Base-by-base conservation (phyloP, 2,113 vertebrate genomes). In the Eublepharis macularius region DNA sequence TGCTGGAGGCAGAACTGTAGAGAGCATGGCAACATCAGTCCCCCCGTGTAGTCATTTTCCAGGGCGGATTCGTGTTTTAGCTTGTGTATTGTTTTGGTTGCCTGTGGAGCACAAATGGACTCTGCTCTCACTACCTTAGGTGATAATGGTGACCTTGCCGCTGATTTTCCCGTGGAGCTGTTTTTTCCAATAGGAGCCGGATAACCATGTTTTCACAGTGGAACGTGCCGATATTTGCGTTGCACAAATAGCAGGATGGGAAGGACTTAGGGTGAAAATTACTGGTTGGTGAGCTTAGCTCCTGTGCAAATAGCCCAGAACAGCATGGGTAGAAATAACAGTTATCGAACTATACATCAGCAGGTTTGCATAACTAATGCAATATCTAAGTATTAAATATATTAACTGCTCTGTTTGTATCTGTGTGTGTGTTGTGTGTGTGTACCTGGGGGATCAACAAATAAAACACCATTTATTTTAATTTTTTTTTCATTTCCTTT, bases 231-330 rank as follows among this genome's bases (percentile, higher is more conserved):
- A 73, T 93, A 85, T 90, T 93, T 91, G 87, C 51, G 1, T 54
- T 2, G 81, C 66, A 70, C 76, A 89, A 86, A 86, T 89, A 70
- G 86, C 49, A 41, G 0, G 1, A 70, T 74, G 76, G 80, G 88
- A 79, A 87, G 88, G 84, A 70, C 90, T 88, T 92, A 87, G 92
- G 21, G 82, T 68, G 90, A 85, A 93, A 93, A 94, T 92, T 89
- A 47, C 82, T 63, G 80, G 76, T 82, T n/a, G 12, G 75, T n/a
- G 5, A n/a, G 39, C 41, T 26, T 54, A 84, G 92, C 92, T 94
- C 88, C 93, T 92, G 86, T 95, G 90, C 93, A 94, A 94, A 93
- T 94, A 85, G 85, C 41, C 10, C 41, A 57, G 82, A 91, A 86
- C 34, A 47, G 24, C 54, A 24, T 14, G n/a, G 74, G 41, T 45